A percentile compares a stretch with the other conserved stretches of the same genome.
Evolutionary conservation across 2,113 vertebrate genomes (phyloP).

Genomic region (Saguinus midas): DNA sequence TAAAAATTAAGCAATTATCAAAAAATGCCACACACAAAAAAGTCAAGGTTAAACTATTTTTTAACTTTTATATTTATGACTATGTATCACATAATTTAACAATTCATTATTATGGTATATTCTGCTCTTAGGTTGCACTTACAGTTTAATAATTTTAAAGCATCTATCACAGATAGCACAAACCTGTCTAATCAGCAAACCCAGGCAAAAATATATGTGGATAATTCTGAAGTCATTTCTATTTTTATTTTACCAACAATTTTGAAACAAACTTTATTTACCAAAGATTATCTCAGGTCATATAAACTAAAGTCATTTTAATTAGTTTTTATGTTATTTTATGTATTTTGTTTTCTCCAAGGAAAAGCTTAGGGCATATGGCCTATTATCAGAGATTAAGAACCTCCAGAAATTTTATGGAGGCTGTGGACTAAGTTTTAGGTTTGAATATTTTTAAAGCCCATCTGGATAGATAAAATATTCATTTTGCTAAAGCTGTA

Average conservation of each 20-base stretch:
- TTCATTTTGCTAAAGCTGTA: neutral
- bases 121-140: neutral
- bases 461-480: neutral
- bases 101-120: neutral
- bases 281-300: neutral
- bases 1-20: neutral
- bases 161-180: neutral
- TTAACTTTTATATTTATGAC: neutral
- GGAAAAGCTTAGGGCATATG: neutral
- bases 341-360: neutral
- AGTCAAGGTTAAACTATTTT: neutral
- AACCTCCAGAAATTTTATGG: neutral
- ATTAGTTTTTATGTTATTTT: neutral
- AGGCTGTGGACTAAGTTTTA: neutral
- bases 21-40: neutral
- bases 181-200: neutral
- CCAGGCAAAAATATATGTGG: neutral
- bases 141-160: neutral
- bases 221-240: neutral
- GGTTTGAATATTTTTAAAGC: neutral
- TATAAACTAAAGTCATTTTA: neutral
- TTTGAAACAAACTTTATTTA: neutral
- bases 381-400: neutral
- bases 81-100: neutral
- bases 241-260: neutral